Conservation (phyloP, 2,113 vertebrate species). For the Agelaius tricolor region DNA sequence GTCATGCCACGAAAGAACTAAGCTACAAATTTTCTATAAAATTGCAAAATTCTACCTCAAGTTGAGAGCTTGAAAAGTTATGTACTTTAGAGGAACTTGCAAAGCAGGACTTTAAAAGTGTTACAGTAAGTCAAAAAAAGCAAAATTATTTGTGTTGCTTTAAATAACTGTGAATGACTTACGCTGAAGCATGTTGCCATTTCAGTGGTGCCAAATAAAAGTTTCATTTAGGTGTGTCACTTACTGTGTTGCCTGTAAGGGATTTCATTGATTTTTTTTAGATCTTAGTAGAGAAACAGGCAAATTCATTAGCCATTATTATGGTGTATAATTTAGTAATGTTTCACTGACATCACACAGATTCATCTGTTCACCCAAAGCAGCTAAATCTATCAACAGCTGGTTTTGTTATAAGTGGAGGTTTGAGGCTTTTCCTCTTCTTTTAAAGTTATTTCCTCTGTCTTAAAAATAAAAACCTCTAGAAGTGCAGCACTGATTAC, state of each 20-base stretch:
- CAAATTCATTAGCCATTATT: neutral
- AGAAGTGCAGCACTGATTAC: neutral
- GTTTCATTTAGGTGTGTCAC: neutral
- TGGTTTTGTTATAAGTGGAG: rapidly evolving
- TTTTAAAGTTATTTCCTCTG: neutral
- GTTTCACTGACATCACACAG: neutral
- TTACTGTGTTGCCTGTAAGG: neutral
- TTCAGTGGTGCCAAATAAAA: neutral
- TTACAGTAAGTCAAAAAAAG: neutral
- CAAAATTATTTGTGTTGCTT: neutral
- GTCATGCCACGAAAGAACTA: neutral
- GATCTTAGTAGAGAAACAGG: neutral
- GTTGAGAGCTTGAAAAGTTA: neutral
- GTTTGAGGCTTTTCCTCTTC: neutral
- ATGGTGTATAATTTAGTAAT: neutral
- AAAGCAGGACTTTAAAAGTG: neutral
- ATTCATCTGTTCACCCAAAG: neutral
- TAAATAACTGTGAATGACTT: neutral
- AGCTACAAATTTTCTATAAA: neutral
- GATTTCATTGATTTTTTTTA: neutral
- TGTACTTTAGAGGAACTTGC: neutral
- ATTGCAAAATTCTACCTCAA: neutral
- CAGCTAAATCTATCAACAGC: neutral
- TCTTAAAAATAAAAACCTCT: neutral
- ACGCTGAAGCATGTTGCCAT: neutral